Conservation (phyloP, 2,113 vertebrate genomes). For the Chrysemys picta region DNA sequence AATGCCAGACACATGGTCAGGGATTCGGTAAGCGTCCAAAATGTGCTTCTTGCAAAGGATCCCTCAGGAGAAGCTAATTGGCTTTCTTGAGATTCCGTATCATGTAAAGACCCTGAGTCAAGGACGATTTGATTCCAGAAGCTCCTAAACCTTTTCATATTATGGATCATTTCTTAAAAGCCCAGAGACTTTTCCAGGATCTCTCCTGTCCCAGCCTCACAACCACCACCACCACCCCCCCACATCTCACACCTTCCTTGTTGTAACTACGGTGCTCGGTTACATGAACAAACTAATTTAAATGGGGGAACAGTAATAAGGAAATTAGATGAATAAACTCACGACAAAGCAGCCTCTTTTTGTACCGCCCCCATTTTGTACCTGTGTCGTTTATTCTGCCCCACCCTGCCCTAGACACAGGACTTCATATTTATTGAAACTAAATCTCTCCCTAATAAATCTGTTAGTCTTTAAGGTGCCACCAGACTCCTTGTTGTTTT, state of each 20-base stretch:
- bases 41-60: rapidly evolving
- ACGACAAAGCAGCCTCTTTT: neutral
- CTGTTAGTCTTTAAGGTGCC: too few relatives aligned
- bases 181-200: rapidly evolving
- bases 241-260: neutral
- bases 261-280: neutral
- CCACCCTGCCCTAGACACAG: neutral
- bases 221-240: too few relatives aligned
- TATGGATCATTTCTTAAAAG: neutral
- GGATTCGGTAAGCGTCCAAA: neutral
- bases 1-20: neutral
- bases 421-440: neutral
- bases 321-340: neutral
- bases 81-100: rapidly evolving
- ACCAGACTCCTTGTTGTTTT: too few relatives aligned
- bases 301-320: neutral
- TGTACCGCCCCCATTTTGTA: neutral
- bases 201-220: neutral
- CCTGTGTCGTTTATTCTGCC: neutral
- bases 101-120: neutral
- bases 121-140: neutral
- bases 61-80: neutral
- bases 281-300: neutral
- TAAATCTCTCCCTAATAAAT: neutral
- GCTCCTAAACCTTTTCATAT: neutral